phyloP scores from a whole-genome alignment of 2,888 invertebrate genomes.

The Punctoribates punctum region DNA sequence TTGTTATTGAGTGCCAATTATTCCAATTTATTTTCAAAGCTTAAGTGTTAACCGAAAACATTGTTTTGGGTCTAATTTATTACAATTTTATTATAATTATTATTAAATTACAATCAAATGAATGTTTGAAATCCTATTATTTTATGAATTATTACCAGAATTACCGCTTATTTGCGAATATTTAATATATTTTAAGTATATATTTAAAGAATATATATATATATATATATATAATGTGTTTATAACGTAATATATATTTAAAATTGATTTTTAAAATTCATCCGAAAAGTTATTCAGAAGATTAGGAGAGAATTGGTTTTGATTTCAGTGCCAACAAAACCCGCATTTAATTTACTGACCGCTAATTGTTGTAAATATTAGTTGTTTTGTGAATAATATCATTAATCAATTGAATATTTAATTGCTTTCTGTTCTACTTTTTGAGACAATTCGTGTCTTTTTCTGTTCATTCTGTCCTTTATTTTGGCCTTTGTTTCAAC shows the following conservation, averaged over 20 bases:
- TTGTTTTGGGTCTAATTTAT: background rate
- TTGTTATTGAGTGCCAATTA: constrained; percentile 27
- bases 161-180: too few species aligned
- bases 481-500: too few species aligned
- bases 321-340: background rate
- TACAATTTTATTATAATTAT: background rate
- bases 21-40: background rate
- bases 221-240: background rate
- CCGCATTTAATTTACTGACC: constrained; percentile 1
- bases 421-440: too few species aligned
- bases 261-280: background rate
- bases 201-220: too few species aligned
- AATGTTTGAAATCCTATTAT: background rate
- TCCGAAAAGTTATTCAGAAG: background rate
- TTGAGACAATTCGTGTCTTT: too few species aligned
- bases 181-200: too few species aligned
- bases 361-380: constrained; percentile 22
- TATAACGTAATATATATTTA: background rate
- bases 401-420: background rate
- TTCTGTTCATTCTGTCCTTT: too few species aligned
- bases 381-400: constrained; percentile 6
- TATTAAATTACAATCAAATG: background rate
- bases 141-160: too few species aligned
- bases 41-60: background rate
- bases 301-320: background rate